phyloP scores from a whole-genome alignment of 2,113 vertebrate genomes.

The Leptobrachium ailaonicum region DNA sequence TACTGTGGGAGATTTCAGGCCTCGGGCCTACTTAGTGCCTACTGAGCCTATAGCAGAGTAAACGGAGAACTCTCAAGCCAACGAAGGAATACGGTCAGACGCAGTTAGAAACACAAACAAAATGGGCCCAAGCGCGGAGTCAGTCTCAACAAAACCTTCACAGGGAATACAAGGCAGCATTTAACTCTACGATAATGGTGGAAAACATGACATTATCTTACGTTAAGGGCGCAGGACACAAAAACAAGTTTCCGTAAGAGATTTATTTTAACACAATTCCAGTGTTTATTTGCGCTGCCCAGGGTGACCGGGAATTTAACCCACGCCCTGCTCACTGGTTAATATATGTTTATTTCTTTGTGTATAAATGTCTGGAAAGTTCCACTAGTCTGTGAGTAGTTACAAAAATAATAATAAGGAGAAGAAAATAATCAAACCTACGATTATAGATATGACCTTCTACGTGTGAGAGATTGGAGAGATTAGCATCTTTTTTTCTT shows the following conservation, averaged over 20 bases:
- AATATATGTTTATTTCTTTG: background rate
- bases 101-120: background rate
- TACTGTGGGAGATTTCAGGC: too few relatives aligned
- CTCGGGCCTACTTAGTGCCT: too few relatives aligned
- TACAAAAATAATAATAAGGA: background rate
- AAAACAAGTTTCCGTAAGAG: background rate
- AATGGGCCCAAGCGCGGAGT: background rate
- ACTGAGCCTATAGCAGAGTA: too few relatives aligned
- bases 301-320: background rate
- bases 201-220: background rate
- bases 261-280: slow-evolving; percentile 1
- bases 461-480: background rate
- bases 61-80: too few relatives aligned
- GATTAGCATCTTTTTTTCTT: too few relatives aligned
- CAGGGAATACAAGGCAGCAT: background rate
- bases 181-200: background rate
- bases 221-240: background rate
- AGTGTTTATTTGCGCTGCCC: background rate
- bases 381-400: background rate
- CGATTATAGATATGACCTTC: background rate
- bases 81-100: too few relatives aligned
- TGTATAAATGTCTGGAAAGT: background rate
- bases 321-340: background rate
- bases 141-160: background rate
- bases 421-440: background rate